Evolutionary conservation across 2,113 vertebrate species (phyloP), one percentile per base, ranked within the genome.

Genomic region (Lagopus muta): DNA sequence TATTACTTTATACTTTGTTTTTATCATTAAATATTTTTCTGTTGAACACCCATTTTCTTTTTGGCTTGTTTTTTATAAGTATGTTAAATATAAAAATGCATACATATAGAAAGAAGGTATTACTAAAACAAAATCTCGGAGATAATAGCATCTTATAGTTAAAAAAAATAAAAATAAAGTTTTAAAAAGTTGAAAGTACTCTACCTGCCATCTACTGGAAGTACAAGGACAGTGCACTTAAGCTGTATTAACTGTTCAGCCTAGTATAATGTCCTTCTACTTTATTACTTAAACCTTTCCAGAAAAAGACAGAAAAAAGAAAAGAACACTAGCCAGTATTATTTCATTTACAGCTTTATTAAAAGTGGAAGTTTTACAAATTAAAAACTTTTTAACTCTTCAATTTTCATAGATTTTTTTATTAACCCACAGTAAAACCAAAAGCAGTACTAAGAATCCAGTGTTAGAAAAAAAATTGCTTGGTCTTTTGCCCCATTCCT

Each of bases 151-250:
- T 52, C 38, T 47, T 45, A 84, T 15, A 82, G 7, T 67, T 13
- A 70, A 58, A n/a, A 54, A 90, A 88, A 90, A 27, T 50, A 82
- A 69, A 80, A 71, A 76, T 70, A 90, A 8, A 71, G 48, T 88
- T 85, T 92, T 92, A 2, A 47, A 42, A 97, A 85, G 89, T 97
- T 97, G 89, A 16, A 92, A 98, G 91, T 97, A 94, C 92, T 98
- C 93, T 94, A 98, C 96, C 97, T 98, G 98, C 98, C 98, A 98
- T 97, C 98, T 98, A 94, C 98, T 98, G 98, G 98, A 98, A 96
- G 69, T 87, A 91, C 27, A 52, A 92, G 84, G 91, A 91, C 19
- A 84, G 94, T 98, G 97, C 98, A 97, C 94, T 96, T 92, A 72
- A 54, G 12, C 55, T 90, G 36, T 52, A 20, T 82, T 76, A 78